Conservation (phyloP, 2,113 vertebrate genomes). For the Oceanodroma tethys region DNA sequence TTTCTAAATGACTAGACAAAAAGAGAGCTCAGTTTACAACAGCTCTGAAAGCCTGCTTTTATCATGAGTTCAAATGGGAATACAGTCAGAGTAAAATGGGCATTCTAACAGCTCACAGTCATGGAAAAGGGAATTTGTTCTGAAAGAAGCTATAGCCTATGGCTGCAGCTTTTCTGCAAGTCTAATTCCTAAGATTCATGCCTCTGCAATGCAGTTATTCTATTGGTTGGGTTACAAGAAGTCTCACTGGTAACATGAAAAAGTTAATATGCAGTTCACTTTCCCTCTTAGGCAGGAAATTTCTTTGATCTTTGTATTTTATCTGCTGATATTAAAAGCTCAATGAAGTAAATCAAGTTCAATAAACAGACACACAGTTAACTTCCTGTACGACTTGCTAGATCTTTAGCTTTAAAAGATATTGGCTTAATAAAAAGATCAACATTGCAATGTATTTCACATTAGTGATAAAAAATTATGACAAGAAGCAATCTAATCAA, state of each 20-base stretch:
- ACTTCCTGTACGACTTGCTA: not conserved
- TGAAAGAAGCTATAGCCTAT: not conserved
- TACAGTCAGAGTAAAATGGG: not conserved
- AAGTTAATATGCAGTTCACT: constrained; percentile 24
- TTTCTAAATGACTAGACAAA: not conserved
- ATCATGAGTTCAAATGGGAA: not conserved
- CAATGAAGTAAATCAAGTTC: constrained; percentile 41
- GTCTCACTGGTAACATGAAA: not conserved
- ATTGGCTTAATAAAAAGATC: constrained; percentile 54
- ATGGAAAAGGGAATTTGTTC: not conserved
- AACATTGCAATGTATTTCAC: constrained; percentile 33
- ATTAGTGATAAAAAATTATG: constrained; percentile 14
- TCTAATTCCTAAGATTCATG: constrained; percentile 6
- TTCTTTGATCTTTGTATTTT: constrained; percentile 31
- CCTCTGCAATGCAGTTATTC: not conserved
- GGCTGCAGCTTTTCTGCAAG: not conserved
- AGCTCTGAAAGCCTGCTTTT: not conserved
- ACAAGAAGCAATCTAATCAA: constrained; percentile 44
- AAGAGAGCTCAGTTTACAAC: not conserved
- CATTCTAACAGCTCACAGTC: not conserved
- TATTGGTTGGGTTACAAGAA: not conserved
- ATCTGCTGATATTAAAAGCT: constrained; percentile 14
- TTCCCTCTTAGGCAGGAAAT: not conserved
- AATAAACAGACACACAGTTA: constrained; percentile 30
- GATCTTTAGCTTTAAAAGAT: constrained; percentile 30